Conservation (phyloP, 2,888 invertebrate genomes). For the Eudasyphora cyanicolor region DNA sequence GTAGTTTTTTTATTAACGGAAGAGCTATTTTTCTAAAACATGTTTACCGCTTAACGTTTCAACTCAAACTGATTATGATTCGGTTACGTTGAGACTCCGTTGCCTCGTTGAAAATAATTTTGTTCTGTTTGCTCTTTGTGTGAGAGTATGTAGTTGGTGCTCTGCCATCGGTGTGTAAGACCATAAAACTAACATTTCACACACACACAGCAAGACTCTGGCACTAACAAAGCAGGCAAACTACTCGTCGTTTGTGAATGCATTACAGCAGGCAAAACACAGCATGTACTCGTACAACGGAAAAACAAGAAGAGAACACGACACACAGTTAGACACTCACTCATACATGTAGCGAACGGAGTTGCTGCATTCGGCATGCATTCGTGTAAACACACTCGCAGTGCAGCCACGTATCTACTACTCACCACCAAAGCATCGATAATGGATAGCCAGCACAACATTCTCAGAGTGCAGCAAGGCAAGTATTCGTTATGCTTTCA, state of each 20-base stretch:
- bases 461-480: conserved; percentile 56
- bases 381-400: conserved; percentile 21
- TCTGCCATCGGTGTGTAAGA: conserved; percentile 34
- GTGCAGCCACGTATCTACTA: conserved; percentile 6
- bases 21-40: conserved; percentile 77
- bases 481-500: conserved; percentile 37
- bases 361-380: conserved; percentile 23
- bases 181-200: conserved; percentile 58
- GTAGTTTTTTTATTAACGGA: too few relatives aligned
- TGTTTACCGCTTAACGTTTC: conserved; percentile 80
- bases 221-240: conserved; percentile 6
- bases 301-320: conserved; percentile 45
- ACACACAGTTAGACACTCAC: not conserved
- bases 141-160: conserved; percentile 20
- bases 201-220: conserved; percentile 40
- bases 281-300: not conserved
- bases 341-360: conserved; percentile 7
- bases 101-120: conserved; percentile 77
- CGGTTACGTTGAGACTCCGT: conserved; percentile 77
- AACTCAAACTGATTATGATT: conserved; percentile 79
- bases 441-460: not conserved
- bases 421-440: not conserved
- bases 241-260: conserved; percentile 47
- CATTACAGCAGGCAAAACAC: conserved; percentile 34
- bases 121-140: conserved; percentile 43